Conservation (phyloP, 2,113 vertebrate genomes). For the Indicator maculatus region DNA sequence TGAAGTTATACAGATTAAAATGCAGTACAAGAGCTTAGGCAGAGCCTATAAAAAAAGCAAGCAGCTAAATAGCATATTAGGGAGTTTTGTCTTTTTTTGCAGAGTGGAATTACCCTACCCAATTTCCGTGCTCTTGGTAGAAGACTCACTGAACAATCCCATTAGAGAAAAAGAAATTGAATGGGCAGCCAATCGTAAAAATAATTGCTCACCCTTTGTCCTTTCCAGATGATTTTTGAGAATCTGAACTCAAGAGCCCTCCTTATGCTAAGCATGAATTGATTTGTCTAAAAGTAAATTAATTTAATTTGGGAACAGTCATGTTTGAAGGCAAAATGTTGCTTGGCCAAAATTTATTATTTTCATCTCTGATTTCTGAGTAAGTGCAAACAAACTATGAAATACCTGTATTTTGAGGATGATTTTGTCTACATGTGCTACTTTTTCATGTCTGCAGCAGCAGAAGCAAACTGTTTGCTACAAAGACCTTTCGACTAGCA, state of each 20-base stretch:
- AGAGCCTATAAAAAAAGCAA: background rate
- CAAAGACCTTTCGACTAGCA: background rate
- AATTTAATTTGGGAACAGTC: constrained; percentile 45
- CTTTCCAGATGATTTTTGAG: constrained; percentile 53
- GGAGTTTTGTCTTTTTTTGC: background rate
- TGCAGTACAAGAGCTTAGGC: background rate
- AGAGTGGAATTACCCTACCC: constrained; percentile 34
- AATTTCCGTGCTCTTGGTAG: background rate
- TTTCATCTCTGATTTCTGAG: background rate
- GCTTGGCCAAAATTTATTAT: constrained; percentile 24
- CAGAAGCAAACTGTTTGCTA: background rate
- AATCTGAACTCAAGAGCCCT: constrained; percentile 23
- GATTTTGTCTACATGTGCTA: background rate
- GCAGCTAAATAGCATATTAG: constrained; percentile 11
- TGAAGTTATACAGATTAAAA: constrained; percentile 3
- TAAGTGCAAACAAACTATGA: background rate
- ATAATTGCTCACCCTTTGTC: constrained; percentile 56
- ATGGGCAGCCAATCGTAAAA: constrained; percentile 55
- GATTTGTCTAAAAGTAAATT: constrained; percentile 32
- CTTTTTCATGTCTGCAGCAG: background rate
- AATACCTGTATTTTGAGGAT: background rate
- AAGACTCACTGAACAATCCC: constrained; percentile 35
- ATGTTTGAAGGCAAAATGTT: constrained; percentile 34
- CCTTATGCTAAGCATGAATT: constrained; percentile 29
- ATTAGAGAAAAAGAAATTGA: constrained; percentile 60